Conservation (phyloP, 2,797 vertebrate genomes). For the Rachycentron canadum region DNA sequence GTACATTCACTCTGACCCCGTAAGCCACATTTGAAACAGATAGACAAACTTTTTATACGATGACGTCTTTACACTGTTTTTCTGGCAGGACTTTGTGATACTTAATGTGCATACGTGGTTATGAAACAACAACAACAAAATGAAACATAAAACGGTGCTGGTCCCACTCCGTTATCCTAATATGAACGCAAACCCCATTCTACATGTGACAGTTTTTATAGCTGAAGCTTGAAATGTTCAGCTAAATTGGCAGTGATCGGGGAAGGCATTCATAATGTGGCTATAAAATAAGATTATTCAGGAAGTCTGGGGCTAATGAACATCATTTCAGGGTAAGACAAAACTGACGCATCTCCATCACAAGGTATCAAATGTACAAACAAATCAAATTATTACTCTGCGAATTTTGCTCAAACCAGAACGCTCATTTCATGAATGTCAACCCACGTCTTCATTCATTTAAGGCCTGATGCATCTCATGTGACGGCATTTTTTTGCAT, state of each 20-base stretch:
- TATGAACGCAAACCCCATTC: not conserved
- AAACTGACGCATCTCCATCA: not conserved
- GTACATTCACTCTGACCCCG: not conserved
- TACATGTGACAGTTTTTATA: not conserved
- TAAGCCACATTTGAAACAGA: not conserved
- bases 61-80: not conserved
- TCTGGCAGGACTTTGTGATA: not conserved
- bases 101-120: not conserved
- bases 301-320: not conserved
- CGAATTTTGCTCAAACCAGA: not conserved
- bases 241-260: not conserved
- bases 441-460: not conserved
- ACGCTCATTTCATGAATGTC: not conserved
- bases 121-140: not conserved
- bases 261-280: not conserved
- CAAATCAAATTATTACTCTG: not conserved
- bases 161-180: not conserved
- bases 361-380: not conserved
- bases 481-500: not conserved
- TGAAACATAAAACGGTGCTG: not conserved
- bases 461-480: not conserved
- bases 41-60: not conserved
- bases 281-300: not conserved
- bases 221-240: not conserved
- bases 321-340: not conserved